Evolutionary conservation across 1,140 invertebrate genomes (phyloP).

Genomic region (Hirudo medicinalis): DNA sequence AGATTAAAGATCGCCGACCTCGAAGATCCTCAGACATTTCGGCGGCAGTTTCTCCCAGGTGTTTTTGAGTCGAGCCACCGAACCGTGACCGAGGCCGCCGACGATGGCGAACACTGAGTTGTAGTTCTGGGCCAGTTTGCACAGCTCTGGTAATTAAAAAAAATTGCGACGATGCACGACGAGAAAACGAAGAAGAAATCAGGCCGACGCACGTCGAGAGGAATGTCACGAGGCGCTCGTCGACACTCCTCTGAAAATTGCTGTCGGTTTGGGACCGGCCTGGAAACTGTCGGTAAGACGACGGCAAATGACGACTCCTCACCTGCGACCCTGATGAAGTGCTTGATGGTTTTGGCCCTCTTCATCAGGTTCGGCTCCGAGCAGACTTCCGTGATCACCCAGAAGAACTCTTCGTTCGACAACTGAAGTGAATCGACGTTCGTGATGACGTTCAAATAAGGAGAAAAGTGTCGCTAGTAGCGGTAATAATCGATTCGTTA

Average conservation of each 20-base stretch:
- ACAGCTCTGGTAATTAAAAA: constrained; percentile 52
- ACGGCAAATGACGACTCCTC: constrained; percentile 19
- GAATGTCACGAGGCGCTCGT: too few relatives aligned
- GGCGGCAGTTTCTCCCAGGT: constrained; percentile 95
- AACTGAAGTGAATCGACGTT: constrained; percentile 42
- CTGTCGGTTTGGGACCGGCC: too few relatives aligned
- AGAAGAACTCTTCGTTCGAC: constrained; percentile 98
- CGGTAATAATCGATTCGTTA: too few relatives aligned
- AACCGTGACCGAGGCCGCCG: constrained; percentile 84
- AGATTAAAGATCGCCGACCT: constrained; percentile 32
- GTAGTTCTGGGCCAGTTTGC: constrained; percentile 97
- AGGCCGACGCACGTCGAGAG: too few relatives aligned
- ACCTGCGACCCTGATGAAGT: constrained; percentile 88
- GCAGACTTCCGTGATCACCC: constrained; percentile 96
- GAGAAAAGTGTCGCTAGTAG: too few relatives aligned
- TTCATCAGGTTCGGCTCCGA: constrained; percentile 79
- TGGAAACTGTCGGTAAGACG: too few relatives aligned
- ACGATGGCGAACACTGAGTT: constrained; percentile 99
- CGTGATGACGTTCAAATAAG: not conserved
- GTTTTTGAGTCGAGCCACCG: constrained; percentile 71
- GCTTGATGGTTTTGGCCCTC: constrained; percentile 91
- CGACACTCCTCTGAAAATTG: too few relatives aligned
- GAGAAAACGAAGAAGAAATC: too few relatives aligned
- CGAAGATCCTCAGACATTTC: constrained; percentile 86
- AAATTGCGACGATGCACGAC: too few relatives aligned